phyloP scores from a whole-genome alignment of 2,113 vertebrate species.

The Microtus oregoni region DNA sequence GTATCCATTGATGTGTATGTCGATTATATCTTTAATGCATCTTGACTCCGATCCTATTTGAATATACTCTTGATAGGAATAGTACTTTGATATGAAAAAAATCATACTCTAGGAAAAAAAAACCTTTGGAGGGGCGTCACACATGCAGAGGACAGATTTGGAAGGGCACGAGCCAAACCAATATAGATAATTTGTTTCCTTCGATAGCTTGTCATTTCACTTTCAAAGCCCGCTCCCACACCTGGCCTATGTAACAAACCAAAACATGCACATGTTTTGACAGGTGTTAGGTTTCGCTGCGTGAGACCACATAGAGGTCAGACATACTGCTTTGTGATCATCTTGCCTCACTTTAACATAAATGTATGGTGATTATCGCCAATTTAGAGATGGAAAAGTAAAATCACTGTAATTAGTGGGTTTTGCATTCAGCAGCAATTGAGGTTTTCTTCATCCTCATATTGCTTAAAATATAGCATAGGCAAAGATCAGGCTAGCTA shows the following conservation, averaged over 20 bases:
- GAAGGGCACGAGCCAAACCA: background rate
- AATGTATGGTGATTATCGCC: constrained; percentile 45
- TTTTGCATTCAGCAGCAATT: constrained; percentile 48
- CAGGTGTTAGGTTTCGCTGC: background rate
- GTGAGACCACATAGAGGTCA: background rate
- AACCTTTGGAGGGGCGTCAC: background rate
- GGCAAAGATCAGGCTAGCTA: constrained; percentile 29
- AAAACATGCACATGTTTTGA: constrained; percentile 17
- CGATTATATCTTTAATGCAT: background rate
- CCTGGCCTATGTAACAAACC: background rate
- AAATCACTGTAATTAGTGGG: constrained; percentile 61
- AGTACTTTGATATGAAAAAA: background rate
- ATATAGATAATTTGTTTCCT: background rate
- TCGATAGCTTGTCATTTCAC: background rate
- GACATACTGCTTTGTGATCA: constrained; percentile 54
- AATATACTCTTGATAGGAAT: background rate
- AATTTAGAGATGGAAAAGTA: constrained; percentile 43
- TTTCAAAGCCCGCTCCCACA: background rate
- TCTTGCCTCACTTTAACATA: constrained; percentile 57
- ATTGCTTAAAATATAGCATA: constrained; percentile 43
- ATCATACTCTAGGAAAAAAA: background rate
- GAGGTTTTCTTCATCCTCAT: constrained; percentile 19
- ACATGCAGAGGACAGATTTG: background rate
- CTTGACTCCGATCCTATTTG: background rate
- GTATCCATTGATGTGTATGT: background rate